phyloP scores from a whole-genome alignment of 1,140 invertebrate species.

The Phenacoccus solenopsis region DNA sequence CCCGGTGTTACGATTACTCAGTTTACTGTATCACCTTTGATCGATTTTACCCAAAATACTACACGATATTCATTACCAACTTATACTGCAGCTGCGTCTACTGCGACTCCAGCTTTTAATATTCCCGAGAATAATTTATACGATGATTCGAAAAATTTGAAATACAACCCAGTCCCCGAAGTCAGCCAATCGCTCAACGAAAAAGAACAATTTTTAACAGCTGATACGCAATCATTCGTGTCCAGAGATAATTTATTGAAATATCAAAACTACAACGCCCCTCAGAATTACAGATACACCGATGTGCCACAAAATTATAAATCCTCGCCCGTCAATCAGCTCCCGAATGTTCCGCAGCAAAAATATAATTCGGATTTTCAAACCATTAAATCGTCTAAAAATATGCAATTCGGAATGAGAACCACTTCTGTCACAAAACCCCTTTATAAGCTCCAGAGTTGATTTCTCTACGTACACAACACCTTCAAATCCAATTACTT shows the following conservation, averaged over 20 bases:
- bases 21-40: slow-evolving; percentile 18
- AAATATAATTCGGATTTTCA: background rate
- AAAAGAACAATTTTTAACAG: slow-evolving; percentile 27
- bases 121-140: background rate
- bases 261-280: slow-evolving; percentile 18
- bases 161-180: background rate
- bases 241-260: slow-evolving; percentile 35
- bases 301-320: background rate
- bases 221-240: slow-evolving; percentile 29
- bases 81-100: background rate
- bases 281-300: background rate
- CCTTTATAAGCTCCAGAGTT: background rate
- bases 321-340: background rate
- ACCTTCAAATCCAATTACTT: background rate
- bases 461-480: background rate
- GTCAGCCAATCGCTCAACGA: slow-evolving; percentile 17
- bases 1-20: background rate
- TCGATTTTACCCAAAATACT: background rate
- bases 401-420: background rate
- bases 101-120: background rate
- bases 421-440: background rate
- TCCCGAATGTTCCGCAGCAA: background rate
- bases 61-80: background rate
- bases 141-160: background rate
- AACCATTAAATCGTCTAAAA: background rate